Evolutionary conservation across 1,140 invertebrate genomes (phyloP).

Genomic region (Bombus impatiens): DNA sequence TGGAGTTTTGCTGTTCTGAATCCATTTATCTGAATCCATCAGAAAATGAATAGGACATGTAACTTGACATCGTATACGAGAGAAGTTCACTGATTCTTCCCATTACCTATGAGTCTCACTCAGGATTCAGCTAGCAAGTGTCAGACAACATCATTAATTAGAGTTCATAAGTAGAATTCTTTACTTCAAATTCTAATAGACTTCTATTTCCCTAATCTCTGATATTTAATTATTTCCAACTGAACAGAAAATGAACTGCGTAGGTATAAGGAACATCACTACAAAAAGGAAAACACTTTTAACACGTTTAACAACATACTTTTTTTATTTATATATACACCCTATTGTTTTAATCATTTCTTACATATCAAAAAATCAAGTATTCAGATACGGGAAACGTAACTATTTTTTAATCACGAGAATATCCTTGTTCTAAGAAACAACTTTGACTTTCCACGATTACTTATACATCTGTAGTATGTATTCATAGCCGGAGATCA

Average conservation of each 20-base stretch:
- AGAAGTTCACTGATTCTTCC: background rate
- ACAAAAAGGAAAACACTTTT: too few relatives aligned
- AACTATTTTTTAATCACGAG: too few relatives aligned
- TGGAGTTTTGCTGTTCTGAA: too few relatives aligned
- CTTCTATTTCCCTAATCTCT: too few relatives aligned
- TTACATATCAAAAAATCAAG: background rate
- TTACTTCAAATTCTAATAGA: background rate
- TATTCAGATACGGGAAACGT: background rate
- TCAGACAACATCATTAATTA: background rate
- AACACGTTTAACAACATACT: too few relatives aligned
- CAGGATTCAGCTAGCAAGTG: background rate
- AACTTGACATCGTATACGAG: too few relatives aligned
- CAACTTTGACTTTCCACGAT: background rate
- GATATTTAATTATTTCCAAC: background rate
- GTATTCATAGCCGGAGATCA: background rate
- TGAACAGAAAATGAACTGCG: too few relatives aligned
- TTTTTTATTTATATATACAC: too few relatives aligned
- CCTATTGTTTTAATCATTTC: too few relatives aligned
- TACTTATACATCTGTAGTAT: too few relatives aligned
- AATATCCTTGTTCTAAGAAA: background rate
- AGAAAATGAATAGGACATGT: too few relatives aligned
- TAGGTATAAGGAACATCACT: too few relatives aligned
- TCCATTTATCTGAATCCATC: background rate
- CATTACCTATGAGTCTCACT: background rate
- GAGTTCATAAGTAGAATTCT: background rate